These are phyloP conservation scores for Xestia rhomboidea DNA, from an alignment of 2,888 invertebrate genomes.

Conservation along the genomic window DNA sequence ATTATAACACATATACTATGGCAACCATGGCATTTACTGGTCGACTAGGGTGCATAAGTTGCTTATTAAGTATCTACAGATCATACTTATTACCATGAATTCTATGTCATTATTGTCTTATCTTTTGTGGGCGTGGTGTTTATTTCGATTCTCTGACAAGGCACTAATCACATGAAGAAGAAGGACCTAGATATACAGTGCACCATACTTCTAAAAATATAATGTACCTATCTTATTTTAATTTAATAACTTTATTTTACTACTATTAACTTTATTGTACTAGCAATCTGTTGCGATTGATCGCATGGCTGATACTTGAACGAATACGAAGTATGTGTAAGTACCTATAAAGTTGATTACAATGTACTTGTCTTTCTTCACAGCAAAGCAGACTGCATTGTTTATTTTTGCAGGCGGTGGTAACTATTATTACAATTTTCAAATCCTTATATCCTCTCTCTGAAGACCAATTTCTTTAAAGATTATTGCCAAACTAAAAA, in stretches of 20 bases:
- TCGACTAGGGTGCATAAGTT: not conserved
- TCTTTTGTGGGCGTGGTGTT: not conserved
- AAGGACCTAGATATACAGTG: too few species aligned
- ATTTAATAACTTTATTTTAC: too few species aligned
- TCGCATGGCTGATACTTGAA: not conserved
- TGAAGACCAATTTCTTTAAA: not conserved
- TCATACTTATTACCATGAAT: not conserved
- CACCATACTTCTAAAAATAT: not conserved
- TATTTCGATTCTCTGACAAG: not conserved
- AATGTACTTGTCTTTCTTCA: not conserved
- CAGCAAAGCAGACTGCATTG: conserved; percentile 2
- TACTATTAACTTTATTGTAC: not conserved
- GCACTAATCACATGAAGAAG: too few species aligned
- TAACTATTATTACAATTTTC: not conserved
- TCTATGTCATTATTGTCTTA: not conserved
- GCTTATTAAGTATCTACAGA: not conserved
- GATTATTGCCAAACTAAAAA: not conserved
- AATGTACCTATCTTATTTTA: too few species aligned
- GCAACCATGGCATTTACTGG: not conserved
- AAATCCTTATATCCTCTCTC: not conserved
- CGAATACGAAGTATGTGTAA: not conserved
- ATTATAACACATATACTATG: not conserved
- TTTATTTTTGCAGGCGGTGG: not conserved
- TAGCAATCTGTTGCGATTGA: conserved; percentile 1
- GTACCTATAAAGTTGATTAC: not conserved